These are phyloP conservation scores for Papilio machaon DNA, from an alignment of 1,140 invertebrate species.

Conservation along the genomic window DNA sequence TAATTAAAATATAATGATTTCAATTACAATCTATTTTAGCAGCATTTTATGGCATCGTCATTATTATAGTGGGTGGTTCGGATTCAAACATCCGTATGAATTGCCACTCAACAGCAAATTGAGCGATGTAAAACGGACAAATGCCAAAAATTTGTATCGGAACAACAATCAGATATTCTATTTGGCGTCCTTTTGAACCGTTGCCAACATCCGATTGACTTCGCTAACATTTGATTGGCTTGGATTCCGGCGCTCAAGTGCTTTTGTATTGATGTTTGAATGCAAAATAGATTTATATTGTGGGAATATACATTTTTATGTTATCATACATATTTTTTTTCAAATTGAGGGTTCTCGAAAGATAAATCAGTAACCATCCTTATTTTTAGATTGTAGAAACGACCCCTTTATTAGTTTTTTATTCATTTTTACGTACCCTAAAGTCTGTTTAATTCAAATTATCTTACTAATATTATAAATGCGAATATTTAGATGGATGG, in stretches of 20 bases:
- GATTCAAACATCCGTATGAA: neutral
- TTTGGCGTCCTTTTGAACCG: slow-evolving; percentile 21
- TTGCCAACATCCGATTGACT: slow-evolving; percentile 23
- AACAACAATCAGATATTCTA: slow-evolving; percentile 28
- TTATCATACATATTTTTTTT: neutral
- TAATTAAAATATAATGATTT: slow-evolving; percentile 1
- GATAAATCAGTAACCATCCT: neutral
- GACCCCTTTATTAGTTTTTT: no score
- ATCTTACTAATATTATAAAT: no score
- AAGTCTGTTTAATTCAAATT: no score
- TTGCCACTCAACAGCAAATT: slow-evolving; percentile 4
- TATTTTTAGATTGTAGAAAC: neutral
- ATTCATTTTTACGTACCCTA: no score
- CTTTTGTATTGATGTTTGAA: slow-evolving; percentile 19
- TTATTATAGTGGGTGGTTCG: neutral
- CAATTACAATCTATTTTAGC: neutral
- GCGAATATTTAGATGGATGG: no score
- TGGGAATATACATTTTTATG: neutral
- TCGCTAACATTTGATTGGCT: slow-evolving; percentile 24
- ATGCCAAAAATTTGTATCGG: slow-evolving; percentile 25
- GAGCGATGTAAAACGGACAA: slow-evolving; percentile 23
- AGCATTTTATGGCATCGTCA: neutral
- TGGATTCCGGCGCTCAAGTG: slow-evolving; percentile 6
- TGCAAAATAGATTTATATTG: slow-evolving; percentile 11
- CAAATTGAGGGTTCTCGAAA: neutral